Percentiles rank a stretch among this genome's conserved stretches.
Conservation (phyloP, 1,140 invertebrate genomes). For the Cotesia glomerata region DNA sequence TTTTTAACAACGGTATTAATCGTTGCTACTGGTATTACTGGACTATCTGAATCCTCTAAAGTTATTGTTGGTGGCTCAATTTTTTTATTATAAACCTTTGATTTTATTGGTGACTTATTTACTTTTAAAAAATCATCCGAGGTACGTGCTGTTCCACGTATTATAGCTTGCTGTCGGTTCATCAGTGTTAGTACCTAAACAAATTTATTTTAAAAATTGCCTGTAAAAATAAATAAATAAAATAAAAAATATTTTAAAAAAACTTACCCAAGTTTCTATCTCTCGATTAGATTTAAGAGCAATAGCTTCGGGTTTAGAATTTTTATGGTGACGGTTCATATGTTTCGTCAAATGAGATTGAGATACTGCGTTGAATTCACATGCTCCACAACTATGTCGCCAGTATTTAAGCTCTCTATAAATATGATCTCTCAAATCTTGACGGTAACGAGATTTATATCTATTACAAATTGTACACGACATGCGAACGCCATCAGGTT, state of each 20-base stretch:
- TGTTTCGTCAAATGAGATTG: conserved; percentile 42
- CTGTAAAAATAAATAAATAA: not conserved
- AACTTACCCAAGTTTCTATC: conserved; percentile 57
- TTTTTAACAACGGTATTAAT: not conserved
- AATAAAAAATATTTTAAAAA: not conserved
- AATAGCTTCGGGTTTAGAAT: conserved; percentile 35
- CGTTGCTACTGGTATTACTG: conserved; percentile 4
- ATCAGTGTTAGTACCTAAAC: conserved; percentile 25
- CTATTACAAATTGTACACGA: conserved; percentile 64
- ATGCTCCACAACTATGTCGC: conserved; percentile 53
- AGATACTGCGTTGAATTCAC: conserved; percentile 48
- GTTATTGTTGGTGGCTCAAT: conserved; percentile 11
- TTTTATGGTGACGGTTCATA: conserved; percentile 30
- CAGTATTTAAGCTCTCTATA: conserved; percentile 65
- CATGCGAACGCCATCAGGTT: conserved; percentile 54
- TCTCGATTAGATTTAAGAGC: conserved; percentile 41
- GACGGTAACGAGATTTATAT: conserved; percentile 62
- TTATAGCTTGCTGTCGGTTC: conserved; percentile 27
- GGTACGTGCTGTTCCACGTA: conserved; percentile 4
- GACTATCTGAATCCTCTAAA: not conserved
- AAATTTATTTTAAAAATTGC: not conserved
- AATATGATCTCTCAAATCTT: conserved; percentile 65
- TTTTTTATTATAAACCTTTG: conserved; percentile 18
- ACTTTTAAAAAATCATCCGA: too few species aligned
- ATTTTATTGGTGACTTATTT: conserved; percentile 6